A percentile compares a stretch with the other conserved stretches of the same genome.
Conservation (phyloP, 2,113 vertebrate species). For the Tupaia tana region DNA sequence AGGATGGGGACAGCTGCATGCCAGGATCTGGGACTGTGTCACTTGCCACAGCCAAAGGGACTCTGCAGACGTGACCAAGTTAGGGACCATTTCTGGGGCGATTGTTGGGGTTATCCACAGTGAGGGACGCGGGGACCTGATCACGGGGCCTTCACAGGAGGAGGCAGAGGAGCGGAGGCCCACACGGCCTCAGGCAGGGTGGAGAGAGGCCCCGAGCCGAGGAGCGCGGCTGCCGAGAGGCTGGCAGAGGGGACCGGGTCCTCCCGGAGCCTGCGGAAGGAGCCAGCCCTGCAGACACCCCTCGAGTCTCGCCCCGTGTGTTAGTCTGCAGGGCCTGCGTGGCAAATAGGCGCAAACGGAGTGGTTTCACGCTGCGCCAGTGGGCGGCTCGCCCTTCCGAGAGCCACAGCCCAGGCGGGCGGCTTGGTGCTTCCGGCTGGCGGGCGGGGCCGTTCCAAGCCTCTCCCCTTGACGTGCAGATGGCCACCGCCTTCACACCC, state of each 20-base stretch:
- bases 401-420: neutral
- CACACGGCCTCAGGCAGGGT: no score
- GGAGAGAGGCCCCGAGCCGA: neutral
- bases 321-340: neutral
- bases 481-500: no score
- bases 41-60: accelerated
- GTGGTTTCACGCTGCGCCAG: neutral
- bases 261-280: neutral
- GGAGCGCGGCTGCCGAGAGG: no score
- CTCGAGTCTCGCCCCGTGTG: accelerated
- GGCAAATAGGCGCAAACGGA: neutral
- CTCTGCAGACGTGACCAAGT: neutral
- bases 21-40: neutral
- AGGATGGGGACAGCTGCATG: no score
- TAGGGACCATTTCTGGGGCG: no score
- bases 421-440: no score
- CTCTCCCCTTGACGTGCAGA: no score
- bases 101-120: neutral
- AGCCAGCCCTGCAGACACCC: neutral
- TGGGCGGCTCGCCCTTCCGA: neutral
- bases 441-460: no score
- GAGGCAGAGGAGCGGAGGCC: no score
- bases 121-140: neutral
- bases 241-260: neutral
- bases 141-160: neutral